Percentiles rank a stretch among this genome's conserved stretches.
Evolutionary conservation across 2,113 vertebrate species (phyloP).

Genomic region (Capreolus pygargus): DNA sequence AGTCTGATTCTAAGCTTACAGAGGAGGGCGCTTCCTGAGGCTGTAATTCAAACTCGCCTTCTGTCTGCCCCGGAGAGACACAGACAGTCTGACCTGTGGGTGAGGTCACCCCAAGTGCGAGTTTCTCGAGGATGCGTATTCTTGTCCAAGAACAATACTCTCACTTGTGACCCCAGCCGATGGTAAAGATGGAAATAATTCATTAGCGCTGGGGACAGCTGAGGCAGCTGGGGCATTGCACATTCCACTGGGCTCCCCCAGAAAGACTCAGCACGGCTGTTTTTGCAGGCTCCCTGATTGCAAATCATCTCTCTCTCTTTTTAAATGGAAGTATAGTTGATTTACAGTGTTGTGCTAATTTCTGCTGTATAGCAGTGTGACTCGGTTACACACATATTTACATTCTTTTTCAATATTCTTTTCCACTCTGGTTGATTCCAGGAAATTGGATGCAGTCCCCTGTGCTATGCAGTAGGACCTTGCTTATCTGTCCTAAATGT

Average conservation of each 20-base stretch:
- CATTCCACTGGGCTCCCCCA: not conserved
- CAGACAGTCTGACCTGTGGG: constrained; percentile 69
- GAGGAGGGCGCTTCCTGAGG: constrained; percentile 32
- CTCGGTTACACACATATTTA: not conserved
- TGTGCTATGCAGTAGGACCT: not conserved
- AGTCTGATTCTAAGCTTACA: not conserved
- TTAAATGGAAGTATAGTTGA: not conserved
- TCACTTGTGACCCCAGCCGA: constrained; percentile 28
- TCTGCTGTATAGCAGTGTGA: not conserved
- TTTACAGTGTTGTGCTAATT: not conserved
- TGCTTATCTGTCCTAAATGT: not conserved
- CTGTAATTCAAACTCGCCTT: constrained; percentile 42
- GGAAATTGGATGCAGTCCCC: not conserved
- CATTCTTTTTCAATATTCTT: not conserved
- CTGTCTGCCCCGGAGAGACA: constrained; percentile 59
- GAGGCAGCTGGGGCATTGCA: not conserved
- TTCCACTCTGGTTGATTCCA: not conserved
- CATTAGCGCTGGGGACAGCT: constrained; percentile 26
- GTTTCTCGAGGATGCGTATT: constrained; percentile 25
- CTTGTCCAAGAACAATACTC: constrained; percentile 72
- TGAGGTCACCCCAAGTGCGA: constrained; percentile 54
- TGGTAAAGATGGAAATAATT: constrained; percentile 66
- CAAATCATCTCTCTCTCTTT: not conserved
- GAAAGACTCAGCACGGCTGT: not conserved
- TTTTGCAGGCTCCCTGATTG: not conserved